Evolutionary conservation across 2,888 invertebrate species (phyloP), one percentile per base, ranked within the genome.

Genomic region (Cryptophagus acutangulus): DNA sequence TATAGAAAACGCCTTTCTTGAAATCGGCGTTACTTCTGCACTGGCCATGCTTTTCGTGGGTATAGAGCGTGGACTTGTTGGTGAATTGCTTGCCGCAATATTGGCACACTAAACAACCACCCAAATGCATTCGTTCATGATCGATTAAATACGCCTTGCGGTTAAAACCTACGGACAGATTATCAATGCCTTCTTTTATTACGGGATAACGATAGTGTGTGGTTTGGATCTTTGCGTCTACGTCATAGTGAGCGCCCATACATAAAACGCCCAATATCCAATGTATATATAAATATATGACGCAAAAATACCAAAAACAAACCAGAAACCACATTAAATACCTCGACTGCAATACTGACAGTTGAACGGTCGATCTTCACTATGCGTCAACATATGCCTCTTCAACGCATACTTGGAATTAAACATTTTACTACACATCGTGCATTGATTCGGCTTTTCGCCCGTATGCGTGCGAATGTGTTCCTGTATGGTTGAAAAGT

Each of bases 401-500:
- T 45, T 49, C 13, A 51, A 29, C 29, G 48, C 49, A 20, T 46
- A 46, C 25, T 51, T 49, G 34, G 46, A 51, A 39, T 51, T 51
- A 31, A 51, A 51, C 6, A 42, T 33, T 41, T 51, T 51, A 4
- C 46, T 44, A 34, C 51, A 51, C 2, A 41, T 45, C 4, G 34
- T 14, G 33, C 51, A 51, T 34, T 41, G 41, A 25, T 51, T 51
- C 10, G 51, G 51, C 38, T 49, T 49, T 34, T 51, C 51, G 1
- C 51, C 51, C 10, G 51, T 51, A 33, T 51, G 51, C 2, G 46
- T 51, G 26, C 51, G 29, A 9, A 46, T 41, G 38, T 51, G 51
- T 28, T 51, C 51, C 28, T 43, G 33, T 38, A 40, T 41, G 15
- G 40, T 49, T 20, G 45, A 49, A 33, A 39, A 42, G 28, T 43